A percentile compares a stretch with the other conserved stretches of the same genome.
phyloP scores from a whole-genome alignment of 2,888 invertebrate genomes.

The Dasypolia templi region DNA sequence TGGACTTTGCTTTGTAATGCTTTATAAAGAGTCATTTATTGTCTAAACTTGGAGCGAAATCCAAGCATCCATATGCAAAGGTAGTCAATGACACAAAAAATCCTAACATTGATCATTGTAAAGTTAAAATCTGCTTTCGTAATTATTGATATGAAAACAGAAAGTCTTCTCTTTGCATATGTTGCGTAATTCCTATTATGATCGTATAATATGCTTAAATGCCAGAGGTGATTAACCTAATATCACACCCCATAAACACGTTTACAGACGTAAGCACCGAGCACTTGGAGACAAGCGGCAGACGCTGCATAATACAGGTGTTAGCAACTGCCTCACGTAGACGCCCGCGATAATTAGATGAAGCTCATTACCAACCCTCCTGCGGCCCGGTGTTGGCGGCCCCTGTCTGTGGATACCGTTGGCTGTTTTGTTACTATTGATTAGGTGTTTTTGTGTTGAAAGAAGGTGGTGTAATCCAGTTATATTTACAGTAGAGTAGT shows the following conservation, averaged over 20 bases:
- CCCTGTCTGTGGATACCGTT: slow-evolving; percentile 52
- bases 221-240: slow-evolving; percentile 29
- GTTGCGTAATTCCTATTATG: not conserved
- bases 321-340: slow-evolving; percentile 77
- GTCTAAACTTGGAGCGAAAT: not conserved
- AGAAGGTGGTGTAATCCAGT: slow-evolving; percentile 2
- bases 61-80: not conserved
- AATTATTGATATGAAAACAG: not conserved
- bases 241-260: slow-evolving; percentile 52
- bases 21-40: not conserved
- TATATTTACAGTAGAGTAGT: not conserved
- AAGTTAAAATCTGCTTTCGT: not conserved
- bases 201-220: not conserved
- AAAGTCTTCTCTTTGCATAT: not conserved
- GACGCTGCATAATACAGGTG: slow-evolving; percentile 74
- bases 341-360: slow-evolving; percentile 76
- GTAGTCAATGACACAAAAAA: too few species aligned
- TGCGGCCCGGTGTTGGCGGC: slow-evolving; percentile 65
- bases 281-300: slow-evolving; percentile 45
- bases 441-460: slow-evolving; percentile 44
- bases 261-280: slow-evolving; percentile 34
- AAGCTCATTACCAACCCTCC: slow-evolving; percentile 75
- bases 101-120: not conserved
- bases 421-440: slow-evolving; percentile 63
- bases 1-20: not conserved